Percentiles rank a stretch among this genome's conserved stretches.
Evolutionary conservation across 2,113 vertebrate genomes (phyloP).

Genomic region (Pelecanus crispus): DNA sequence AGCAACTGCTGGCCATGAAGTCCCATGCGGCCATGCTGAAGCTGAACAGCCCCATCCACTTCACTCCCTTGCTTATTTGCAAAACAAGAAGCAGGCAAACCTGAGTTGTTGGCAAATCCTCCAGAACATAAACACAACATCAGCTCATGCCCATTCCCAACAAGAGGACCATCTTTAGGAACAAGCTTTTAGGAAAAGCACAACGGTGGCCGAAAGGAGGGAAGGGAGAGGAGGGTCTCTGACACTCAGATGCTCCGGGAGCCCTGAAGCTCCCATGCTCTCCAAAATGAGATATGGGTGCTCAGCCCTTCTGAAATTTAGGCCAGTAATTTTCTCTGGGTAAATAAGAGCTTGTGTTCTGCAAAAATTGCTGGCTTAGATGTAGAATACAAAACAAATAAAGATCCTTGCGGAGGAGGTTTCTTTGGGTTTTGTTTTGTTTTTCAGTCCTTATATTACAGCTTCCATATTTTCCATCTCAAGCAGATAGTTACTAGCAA

Average conservation of each 20-base stretch:
- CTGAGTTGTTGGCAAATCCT: not conserved
- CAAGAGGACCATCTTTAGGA: not conserved
- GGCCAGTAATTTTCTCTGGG: constrained; percentile 55
- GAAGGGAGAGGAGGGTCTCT: not conserved
- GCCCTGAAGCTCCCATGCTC: not conserved
- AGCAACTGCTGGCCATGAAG: not conserved
- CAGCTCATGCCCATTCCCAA: not conserved
- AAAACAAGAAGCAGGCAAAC: not conserved
- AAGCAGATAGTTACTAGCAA: constrained; percentile 13
- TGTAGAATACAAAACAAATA: constrained; percentile 34
- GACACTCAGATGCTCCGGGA: not conserved
- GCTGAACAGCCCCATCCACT: not conserved
- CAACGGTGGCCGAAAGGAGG: not conserved
- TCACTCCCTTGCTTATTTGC: not conserved
- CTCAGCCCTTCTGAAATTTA: constrained; percentile 18
- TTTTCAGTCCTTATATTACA: constrained; percentile 15
- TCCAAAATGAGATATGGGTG: constrained; percentile 3
- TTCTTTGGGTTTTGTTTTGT: constrained; percentile 4
- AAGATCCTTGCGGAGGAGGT: constrained; percentile 21
- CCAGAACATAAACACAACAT: not conserved
- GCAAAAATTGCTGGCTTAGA: constrained; percentile 58
- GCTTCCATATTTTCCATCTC: constrained; percentile 25
- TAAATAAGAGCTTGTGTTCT: constrained; percentile 50
- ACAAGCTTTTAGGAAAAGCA: not conserved
- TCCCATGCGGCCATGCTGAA: not conserved